Percentiles rank a stretch among this genome's conserved stretches.
These are phyloP conservation scores for Ormia ochracea DNA, from an alignment of 2,888 invertebrate species.

Conservation along the genomic window DNA sequence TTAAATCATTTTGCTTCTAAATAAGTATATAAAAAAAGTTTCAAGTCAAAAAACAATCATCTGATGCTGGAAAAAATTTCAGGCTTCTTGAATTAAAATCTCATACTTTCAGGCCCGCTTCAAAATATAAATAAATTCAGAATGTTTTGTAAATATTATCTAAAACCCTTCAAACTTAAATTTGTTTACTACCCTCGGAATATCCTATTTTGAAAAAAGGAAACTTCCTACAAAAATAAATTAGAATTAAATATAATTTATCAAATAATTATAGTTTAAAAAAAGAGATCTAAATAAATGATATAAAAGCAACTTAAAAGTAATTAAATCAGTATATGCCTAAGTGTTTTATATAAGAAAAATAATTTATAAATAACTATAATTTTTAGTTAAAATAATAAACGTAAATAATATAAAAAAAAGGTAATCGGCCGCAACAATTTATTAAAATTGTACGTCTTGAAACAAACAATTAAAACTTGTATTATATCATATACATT, in stretches of 20 bases:
- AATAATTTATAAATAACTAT: conserved; percentile 23
- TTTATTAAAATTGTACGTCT: conserved; percentile 13
- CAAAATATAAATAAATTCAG: too few relatives aligned
- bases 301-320: not conserved
- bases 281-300: not conserved
- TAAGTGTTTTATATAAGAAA: conserved; percentile 55
- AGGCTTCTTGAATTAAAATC: not conserved
- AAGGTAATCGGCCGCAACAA: too few relatives aligned
- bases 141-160: conserved; percentile 45
- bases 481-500: conserved; percentile 30
- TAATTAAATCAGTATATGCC: conserved; percentile 11
- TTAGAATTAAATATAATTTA: conserved; percentile 41
- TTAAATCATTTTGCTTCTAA: not conserved
- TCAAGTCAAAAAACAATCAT: not conserved
- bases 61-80: not conserved
- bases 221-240: not conserved
- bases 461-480: conserved; percentile 16
- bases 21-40: not conserved
- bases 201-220: not conserved
- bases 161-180: not conserved
- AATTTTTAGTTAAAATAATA: conserved; percentile 54
- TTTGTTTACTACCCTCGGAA: not conserved
- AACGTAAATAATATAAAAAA: not conserved
- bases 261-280: conserved; percentile 40
- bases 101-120: not conserved